These are phyloP conservation scores for Nymphalis c-album DNA, from an alignment of 2,888 invertebrate genomes.

Conservation along the genomic window DNA sequence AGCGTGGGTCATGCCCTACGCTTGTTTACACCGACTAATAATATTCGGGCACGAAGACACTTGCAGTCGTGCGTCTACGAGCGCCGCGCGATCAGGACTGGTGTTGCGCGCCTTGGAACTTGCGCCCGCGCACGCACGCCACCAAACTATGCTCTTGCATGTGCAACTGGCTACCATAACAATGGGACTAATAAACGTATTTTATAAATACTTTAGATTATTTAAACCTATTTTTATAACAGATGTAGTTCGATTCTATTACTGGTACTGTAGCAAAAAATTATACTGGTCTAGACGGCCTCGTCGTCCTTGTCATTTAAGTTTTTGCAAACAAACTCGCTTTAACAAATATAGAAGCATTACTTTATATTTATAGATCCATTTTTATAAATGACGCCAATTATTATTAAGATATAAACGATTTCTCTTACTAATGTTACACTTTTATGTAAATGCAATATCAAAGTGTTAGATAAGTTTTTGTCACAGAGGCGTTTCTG, in stretches of 20 bases:
- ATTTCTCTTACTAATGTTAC: neutral
- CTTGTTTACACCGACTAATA: slow-evolving; percentile 49
- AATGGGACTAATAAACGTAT: slow-evolving; percentile 25
- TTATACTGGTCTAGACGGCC: slow-evolving; percentile 20
- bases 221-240: slow-evolving; percentile 25
- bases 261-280: slow-evolving; percentile 14
- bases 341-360: slow-evolving; percentile 15
- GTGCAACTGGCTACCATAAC: slow-evolving; percentile 27
- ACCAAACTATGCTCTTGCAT: slow-evolving; percentile 17
- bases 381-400: slow-evolving; percentile 13
- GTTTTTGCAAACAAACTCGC: slow-evolving; percentile 22
- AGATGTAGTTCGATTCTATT: slow-evolving; percentile 25
- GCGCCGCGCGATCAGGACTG: slow-evolving; percentile 58
- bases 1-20: slow-evolving; percentile 55
- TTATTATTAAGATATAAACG: slow-evolving; percentile 6
- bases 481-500: no score
- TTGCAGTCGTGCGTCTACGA: slow-evolving; percentile 49
- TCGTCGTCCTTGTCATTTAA: slow-evolving; percentile 27
- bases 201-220: slow-evolving; percentile 21
- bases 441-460: neutral
- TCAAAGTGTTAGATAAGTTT: no score
- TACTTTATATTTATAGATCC: slow-evolving; percentile 21
- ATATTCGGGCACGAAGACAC: slow-evolving; percentile 11
- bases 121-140: slow-evolving; percentile 41
- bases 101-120: slow-evolving; percentile 33